Conservation (phyloP, 30 jellyfish, hydroid and myxozoan species). For the Phacellophora camtschatica region DNA sequence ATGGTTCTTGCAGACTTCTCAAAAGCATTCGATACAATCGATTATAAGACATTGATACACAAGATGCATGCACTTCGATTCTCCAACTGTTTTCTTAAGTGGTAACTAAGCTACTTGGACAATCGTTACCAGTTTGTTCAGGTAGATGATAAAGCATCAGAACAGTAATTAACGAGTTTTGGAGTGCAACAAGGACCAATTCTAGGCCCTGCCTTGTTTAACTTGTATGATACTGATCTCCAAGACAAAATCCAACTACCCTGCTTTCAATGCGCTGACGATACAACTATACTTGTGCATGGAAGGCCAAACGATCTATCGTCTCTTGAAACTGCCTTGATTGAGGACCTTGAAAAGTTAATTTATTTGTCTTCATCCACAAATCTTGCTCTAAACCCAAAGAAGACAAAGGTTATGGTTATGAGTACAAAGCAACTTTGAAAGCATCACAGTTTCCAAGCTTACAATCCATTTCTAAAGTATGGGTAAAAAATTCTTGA, state of each 20-base stretch:
- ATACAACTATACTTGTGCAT: slow-evolving; percentile 18
- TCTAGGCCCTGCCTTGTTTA: slow-evolving; percentile 65
- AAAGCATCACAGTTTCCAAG: slow-evolving; percentile 5
- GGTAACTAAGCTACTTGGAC: slow-evolving; percentile 60
- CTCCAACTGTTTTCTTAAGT: slow-evolving; percentile 54
- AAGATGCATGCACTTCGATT: slow-evolving; percentile 57
- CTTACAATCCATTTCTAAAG: too few relatives aligned
- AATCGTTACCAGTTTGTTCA: slow-evolving; percentile 62
- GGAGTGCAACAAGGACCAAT: slow-evolving; percentile 70
- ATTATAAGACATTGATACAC: slow-evolving; percentile 27
- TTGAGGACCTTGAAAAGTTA: slow-evolving; percentile 15
- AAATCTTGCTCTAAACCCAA: slow-evolving; percentile 41
- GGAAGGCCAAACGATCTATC: slow-evolving; percentile 46
- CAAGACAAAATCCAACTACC: slow-evolving; percentile 28
- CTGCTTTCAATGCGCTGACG: slow-evolving; percentile 55
- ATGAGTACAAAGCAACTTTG: slow-evolving; percentile 35
- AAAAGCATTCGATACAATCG: slow-evolving; percentile 75
- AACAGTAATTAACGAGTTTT: slow-evolving; percentile 22
- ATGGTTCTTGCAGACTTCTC: slow-evolving; percentile 75
- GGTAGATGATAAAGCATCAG: slow-evolving; percentile 59
- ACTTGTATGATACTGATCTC: slow-evolving; percentile 50
- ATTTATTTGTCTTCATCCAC: slow-evolving; percentile 19
- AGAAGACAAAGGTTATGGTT: slow-evolving; percentile 47
- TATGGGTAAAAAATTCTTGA: too few relatives aligned
- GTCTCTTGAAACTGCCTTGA: slow-evolving; percentile 3